phyloP scores from a whole-genome alignment of 2,888 invertebrate genomes.

The Sepioteuthis lessoniana region DNA sequence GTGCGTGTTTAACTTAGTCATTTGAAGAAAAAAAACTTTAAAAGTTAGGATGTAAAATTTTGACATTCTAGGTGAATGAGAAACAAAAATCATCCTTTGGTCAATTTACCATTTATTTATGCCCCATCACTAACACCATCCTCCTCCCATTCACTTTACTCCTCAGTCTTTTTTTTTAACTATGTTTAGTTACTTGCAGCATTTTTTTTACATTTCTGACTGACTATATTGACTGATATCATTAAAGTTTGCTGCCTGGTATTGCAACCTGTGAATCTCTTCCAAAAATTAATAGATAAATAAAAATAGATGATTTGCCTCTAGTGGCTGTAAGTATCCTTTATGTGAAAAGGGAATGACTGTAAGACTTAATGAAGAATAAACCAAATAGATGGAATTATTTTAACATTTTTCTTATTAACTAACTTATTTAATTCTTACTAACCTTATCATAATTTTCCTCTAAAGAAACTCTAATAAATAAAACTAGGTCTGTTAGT shows the following conservation, averaged over 20 bases:
- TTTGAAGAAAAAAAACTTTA: neutral
- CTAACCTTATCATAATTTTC: no score
- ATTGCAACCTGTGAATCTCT: neutral
- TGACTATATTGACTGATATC: neutral
- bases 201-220: neutral
- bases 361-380: no score
- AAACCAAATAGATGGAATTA: no score
- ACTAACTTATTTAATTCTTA: no score
- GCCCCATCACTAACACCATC: neutral
- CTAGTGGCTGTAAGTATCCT: no score
- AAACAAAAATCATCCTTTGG: neutral
- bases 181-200: neutral
- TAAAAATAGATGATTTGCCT: neutral
- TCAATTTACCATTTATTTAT: conserved; percentile 10
- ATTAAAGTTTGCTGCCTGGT: neutral
- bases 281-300: neutral
- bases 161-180: neutral
- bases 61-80: neutral
- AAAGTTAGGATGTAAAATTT: neutral
- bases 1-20: no score
- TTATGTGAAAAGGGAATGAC: no score
- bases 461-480: no score
- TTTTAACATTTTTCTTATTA: no score
- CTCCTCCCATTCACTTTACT: neutral
- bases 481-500: no score